phyloP scores from a whole-genome alignment of 2,113 vertebrate species.

The Nettapus auritus region DNA sequence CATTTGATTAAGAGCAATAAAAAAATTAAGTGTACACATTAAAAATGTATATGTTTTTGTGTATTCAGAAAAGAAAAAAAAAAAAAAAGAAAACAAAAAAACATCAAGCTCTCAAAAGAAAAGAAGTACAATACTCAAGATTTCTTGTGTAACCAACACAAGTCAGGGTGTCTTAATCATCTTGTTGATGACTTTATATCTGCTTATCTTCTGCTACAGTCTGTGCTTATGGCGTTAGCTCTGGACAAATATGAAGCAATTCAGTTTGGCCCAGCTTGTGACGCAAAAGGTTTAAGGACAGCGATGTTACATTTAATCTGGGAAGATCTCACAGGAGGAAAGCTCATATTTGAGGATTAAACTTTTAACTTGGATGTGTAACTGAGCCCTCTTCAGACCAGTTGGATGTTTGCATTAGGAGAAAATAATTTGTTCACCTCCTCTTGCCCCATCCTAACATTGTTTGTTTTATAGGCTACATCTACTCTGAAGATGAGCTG shows the following conservation, averaged over 20 bases:
- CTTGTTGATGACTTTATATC: neutral
- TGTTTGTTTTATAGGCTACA: fast-evolving
- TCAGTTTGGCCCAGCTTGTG: neutral
- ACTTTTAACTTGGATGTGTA: neutral
- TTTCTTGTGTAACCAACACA: neutral
- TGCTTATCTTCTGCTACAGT: neutral
- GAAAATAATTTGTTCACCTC: neutral
- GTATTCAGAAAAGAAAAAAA: neutral
- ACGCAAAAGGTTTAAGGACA: neutral
- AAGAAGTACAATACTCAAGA: neutral
- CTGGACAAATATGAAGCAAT: neutral
- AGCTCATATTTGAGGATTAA: neutral
- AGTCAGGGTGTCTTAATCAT: neutral
- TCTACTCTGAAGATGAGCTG: neutral
- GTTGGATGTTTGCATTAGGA: neutral
- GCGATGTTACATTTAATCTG: neutral
- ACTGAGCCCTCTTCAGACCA: neutral
- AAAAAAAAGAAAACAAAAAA: neutral
- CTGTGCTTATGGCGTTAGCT: fast-evolving
- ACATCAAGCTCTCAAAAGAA: neutral
- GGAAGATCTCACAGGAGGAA: neutral
- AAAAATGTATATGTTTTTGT: neutral
- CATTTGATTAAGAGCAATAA: neutral
- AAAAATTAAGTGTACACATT: neutral
- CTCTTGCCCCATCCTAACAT: neutral